phyloP scores from a whole-genome alignment of 2,113 vertebrate species.

The Trinectes maculatus region DNA sequence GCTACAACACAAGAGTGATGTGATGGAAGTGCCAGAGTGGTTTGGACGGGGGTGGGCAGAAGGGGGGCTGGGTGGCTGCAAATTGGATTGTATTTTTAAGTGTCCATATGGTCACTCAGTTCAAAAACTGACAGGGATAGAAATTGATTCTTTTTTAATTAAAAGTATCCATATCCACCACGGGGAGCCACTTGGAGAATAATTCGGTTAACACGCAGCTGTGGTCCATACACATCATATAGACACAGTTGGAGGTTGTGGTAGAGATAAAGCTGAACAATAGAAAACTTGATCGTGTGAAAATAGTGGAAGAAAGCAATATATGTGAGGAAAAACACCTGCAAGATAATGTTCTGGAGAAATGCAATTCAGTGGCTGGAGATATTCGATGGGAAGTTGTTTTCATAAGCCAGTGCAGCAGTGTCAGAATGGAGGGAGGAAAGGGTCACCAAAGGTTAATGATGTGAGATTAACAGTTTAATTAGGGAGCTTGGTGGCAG shows the following conservation, averaged over 20 bases:
- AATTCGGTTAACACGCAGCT: constrained; percentile 77
- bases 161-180: constrained; percentile 82
- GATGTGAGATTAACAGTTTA: constrained; percentile 82
- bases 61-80: constrained; percentile 28
- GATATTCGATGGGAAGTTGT: constrained; percentile 37
- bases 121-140: constrained; percentile 69
- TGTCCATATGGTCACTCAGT: constrained; percentile 81
- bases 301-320: neutral
- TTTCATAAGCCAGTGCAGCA: constrained; percentile 53
- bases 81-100: constrained; percentile 81
- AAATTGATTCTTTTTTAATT: constrained; percentile 85
- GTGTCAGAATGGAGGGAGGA: constrained; percentile 61
- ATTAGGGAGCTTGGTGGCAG: constrained; percentile 69
- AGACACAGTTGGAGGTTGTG: constrained; percentile 9
- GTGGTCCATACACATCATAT: constrained; percentile 56
- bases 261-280: constrained; percentile 18
- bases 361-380: constrained; percentile 19
- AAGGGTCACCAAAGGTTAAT: constrained; percentile 73
- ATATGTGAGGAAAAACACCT: constrained; percentile 6
- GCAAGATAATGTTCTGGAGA: constrained; percentile 17
- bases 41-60: constrained; percentile 49
- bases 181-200: constrained; percentile 72
- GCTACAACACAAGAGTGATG: constrained; percentile 38
- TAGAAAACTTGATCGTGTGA: constrained; percentile 9
- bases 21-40: constrained; percentile 56